Base-by-base conservation (phyloP, 2,888 invertebrate species). In the Cephus rjabovi region DNA sequence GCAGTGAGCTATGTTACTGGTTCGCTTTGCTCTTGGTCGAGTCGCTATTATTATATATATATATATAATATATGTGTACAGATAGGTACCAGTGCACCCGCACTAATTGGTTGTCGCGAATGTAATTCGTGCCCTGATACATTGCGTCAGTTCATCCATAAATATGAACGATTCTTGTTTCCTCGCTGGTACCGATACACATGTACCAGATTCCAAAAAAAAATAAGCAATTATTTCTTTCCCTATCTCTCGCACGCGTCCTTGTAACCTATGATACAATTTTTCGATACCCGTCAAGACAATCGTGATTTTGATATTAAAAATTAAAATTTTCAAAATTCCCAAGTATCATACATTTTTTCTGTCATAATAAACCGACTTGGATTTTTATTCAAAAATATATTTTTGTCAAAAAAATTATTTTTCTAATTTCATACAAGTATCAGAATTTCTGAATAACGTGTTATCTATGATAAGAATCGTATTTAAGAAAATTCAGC, bases 1-100 rank as follows among this genome's bases (percentile, higher is more conserved):
- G 75, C 82, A 81, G 81, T 80, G 82, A 80, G 80, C 84, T 76
- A 79, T 80, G 81, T 78, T 80, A 76, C 34, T 79, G 69, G 79
- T 76, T 81, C 77, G 81, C 79, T 78, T 79, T 80, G 80, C 86
- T 84, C 69, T 73, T 30, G 74, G 34, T 34, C 69, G 83, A 86
- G 83, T 84, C 86, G 81, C 81, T 86, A 85, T 85, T 85, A 86
- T 85, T 83, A 86, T 81, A 84, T 84, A 71, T 81, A 84, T 84
- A 70, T 71, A 71, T 11, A 71, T 12, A 33, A 33, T 71, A 33
- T 33, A 71, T 33, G 30, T 71, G 2, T 82, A 81, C 81, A 79
- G 81, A 71, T 34, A 80, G 81, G 81, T 85, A 80, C 76, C 83
- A 80, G 79, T 80, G 81, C 75, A 81, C 81, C 76, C 77, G 82